These are phyloP conservation scores for Varecia variegata DNA, from an alignment of 2,797 vertebrate species.

Conservation along the genomic window DNA sequence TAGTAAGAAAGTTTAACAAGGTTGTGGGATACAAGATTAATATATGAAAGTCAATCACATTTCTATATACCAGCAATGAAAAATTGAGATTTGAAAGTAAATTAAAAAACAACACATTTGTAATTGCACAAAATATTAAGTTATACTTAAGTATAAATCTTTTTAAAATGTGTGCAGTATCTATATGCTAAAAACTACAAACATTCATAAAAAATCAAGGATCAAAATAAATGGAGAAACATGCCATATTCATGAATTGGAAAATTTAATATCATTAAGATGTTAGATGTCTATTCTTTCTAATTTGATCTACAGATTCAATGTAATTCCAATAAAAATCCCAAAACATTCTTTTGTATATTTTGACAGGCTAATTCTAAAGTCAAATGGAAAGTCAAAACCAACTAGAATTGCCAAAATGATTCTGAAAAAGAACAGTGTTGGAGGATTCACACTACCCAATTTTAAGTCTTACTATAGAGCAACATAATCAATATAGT, in stretches of 20 bases:
- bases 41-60: not conserved
- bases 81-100: not conserved
- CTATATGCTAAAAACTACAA: not conserved
- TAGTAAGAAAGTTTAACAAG: not conserved
- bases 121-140: not conserved
- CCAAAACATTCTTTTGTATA: not conserved
- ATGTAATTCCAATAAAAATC: not conserved
- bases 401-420: not conserved
- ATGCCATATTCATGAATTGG: not conserved
- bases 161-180: not conserved
- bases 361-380: not conserved
- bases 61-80: not conserved
- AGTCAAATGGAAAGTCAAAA: not conserved
- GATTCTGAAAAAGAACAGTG: not conserved
- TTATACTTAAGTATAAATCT: not conserved
- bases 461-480: not conserved
- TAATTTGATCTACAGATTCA: not conserved
- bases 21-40: not conserved
- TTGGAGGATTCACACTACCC: not conserved
- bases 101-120: not conserved
- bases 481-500: not conserved
- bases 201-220: not conserved
- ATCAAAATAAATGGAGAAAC: not conserved
- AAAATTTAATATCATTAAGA: not conserved
- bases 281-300: not conserved